phyloP scores from a whole-genome alignment of 2,113 vertebrate genomes.

The Saimiri boliviensis region DNA sequence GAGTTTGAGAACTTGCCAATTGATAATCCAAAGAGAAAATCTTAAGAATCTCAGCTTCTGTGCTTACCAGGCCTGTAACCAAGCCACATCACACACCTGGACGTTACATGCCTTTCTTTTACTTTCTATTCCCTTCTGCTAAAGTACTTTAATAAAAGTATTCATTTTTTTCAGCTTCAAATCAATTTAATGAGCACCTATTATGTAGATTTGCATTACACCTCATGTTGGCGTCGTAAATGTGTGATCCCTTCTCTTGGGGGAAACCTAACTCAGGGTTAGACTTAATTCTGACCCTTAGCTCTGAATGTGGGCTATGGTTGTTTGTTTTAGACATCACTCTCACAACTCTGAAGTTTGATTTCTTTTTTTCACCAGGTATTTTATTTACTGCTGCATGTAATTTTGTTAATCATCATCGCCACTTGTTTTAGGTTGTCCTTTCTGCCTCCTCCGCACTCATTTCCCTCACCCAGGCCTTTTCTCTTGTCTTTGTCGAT shows the following conservation, averaged over 20 bases:
- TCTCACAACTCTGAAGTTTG: neutral
- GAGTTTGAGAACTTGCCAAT: neutral
- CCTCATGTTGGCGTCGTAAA: neutral
- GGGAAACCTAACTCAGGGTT: neutral
- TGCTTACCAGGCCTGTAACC: neutral
- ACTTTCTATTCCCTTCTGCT: neutral
- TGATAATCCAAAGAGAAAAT: neutral
- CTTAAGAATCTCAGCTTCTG: neutral
- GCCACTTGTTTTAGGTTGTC: neutral
- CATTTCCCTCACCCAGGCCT: neutral
- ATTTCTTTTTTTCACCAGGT: neutral
- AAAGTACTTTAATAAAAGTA: neutral
- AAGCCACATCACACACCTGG: neutral
- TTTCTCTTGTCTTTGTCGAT: neutral
- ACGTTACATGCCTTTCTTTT: neutral
- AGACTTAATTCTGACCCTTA: neutral
- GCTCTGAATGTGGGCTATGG: neutral
- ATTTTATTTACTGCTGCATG: neutral
- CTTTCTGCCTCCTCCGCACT: neutral
- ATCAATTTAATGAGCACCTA: neutral
- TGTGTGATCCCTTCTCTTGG: neutral
- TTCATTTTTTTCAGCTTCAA: neutral
- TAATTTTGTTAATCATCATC: neutral
- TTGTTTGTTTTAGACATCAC: neutral
- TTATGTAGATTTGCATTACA: neutral